phyloP scores from a whole-genome alignment of 2,888 invertebrate species.

The Agriotes lineatus region DNA sequence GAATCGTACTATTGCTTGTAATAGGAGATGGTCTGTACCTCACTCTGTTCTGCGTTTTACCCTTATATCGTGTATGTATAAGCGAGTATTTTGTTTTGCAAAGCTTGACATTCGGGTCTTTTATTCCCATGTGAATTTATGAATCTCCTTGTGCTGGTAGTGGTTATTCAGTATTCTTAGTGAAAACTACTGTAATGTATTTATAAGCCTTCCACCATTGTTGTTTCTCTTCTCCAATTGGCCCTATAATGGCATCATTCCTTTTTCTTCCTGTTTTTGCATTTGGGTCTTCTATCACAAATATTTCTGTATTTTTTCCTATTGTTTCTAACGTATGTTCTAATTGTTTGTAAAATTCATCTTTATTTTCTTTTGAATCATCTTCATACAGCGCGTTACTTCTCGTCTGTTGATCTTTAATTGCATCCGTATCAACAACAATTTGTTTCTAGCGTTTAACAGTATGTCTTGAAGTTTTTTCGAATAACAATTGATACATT shows the following conservation, averaged over 20 bases:
- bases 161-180: background rate
- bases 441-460: background rate
- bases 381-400: background rate
- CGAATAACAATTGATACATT: background rate
- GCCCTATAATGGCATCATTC: background rate
- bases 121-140: background rate
- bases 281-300: background rate
- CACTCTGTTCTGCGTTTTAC: background rate
- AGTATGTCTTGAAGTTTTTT: background rate
- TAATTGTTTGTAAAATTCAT: too few relatives aligned
- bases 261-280: background rate
- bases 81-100: background rate
- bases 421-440: background rate
- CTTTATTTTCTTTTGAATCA: background rate
- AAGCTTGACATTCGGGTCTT: background rate
- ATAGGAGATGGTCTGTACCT: background rate
- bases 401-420: background rate
- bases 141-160: background rate
- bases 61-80: background rate
- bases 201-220: background rate
- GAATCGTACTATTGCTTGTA: background rate
- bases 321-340: too few relatives aligned
- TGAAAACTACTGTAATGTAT: background rate
- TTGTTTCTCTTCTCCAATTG: background rate
- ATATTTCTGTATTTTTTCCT: background rate